A percentile compares a stretch with the other conserved stretches of the same genome.
Evolutionary conservation across 2,888 invertebrate genomes (phyloP).

Genomic region (Byasa hedistus): DNA sequence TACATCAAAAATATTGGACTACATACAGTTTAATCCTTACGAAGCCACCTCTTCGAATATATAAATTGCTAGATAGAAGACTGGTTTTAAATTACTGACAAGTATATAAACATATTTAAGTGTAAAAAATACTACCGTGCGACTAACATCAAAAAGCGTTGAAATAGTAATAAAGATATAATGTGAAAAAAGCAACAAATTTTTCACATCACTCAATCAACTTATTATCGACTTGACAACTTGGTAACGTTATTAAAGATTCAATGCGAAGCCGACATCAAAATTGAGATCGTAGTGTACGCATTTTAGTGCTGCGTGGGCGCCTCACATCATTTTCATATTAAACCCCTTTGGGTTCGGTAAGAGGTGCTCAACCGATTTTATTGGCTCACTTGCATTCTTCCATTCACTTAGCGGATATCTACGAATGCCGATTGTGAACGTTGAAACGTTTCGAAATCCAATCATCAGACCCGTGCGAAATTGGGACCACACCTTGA

Average conservation of each 20-base stretch:
- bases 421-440: constrained; percentile 53
- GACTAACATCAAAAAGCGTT: not conserved
- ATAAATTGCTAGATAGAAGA: no score
- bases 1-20: no score
- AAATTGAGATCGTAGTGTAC: constrained; percentile 38
- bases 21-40: no score
- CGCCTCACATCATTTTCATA: constrained; percentile 56
- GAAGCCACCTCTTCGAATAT: no score
- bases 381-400: constrained; percentile 52
- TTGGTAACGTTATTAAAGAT: constrained; percentile 21
- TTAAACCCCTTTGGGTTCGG: constrained; percentile 52
- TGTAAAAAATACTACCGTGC: not conserved
- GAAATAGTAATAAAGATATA: constrained; percentile 1
- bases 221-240: constrained; percentile 21
- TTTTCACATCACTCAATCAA: constrained; percentile 23
- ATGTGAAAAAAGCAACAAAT: constrained; percentile 20
- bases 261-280: constrained; percentile 38
- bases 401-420: constrained; percentile 64
- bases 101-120: no score
- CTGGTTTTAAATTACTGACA: no score
- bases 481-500: constrained; percentile 62
- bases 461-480: constrained; percentile 55
- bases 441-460: constrained; percentile 52
- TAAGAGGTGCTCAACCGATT: constrained; percentile 48
- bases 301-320: constrained; percentile 52